Evolutionary conservation across 2,888 invertebrate genomes (phyloP), one percentile per base, ranked within the genome.

Genomic region (Theretra japonica): DNA sequence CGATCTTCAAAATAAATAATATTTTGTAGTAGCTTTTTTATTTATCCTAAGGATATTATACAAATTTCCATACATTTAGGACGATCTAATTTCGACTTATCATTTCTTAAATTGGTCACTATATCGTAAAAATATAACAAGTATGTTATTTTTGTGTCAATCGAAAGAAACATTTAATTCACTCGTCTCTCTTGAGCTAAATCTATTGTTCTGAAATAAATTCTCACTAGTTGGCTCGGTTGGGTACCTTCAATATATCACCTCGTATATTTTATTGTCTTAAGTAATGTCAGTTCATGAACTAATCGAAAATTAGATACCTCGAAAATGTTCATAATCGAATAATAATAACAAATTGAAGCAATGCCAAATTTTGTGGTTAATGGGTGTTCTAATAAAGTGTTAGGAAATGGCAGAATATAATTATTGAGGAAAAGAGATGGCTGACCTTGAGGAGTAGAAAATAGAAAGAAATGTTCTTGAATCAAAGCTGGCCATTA

Each of bases 401-500:
- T 41, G 41, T 15, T 3, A 15, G n/a, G 30, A 3, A 62, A n/a
- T 62, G 60, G 7, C 60, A 33, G 7, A 59, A 6, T 21, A 59
- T 30, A 59, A 19, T 62, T 62, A 33, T 33, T 21, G 33, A 21
- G n/a, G 33, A 62, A 33, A 62, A 62, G 21, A 30, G 33, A n/a
- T 3, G 11, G 28, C 19, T n/a, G n/a, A 33, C 30, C n/a, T 21
- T 33, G 19, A 11, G n/a, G 11, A 62, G 30, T 33, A 1, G 53
- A n/a, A 62, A n/a, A 62, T 59, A 59, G 28, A 60, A 19, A 30
- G 28, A 28, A 60, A 60, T 60, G 28, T 30, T 30, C 62, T 4
- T 21, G 33, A 62, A 62, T 21, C 21, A 21, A 4, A 62, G 33
- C 19, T 41, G 21, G 11, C 21, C n/a, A 65, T 23, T 65, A 41